These are phyloP conservation scores for Eulemur coronatus DNA, from an alignment of 2,797 vertebrate genomes.

Conservation along the genomic window DNA sequence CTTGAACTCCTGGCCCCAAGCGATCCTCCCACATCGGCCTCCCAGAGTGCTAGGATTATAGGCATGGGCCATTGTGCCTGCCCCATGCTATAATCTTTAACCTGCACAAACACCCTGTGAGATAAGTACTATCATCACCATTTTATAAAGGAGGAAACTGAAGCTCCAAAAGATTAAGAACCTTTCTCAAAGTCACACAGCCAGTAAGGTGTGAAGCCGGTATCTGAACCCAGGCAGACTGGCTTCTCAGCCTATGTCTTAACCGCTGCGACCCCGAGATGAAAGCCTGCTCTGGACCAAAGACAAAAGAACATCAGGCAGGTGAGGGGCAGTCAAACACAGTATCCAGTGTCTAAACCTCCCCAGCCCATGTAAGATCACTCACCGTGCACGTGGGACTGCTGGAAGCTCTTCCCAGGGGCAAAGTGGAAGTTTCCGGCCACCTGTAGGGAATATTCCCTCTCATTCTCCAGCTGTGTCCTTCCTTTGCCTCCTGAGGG, in stretches of 20 bases:
- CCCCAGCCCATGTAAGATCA: background rate
- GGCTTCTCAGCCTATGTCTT: background rate
- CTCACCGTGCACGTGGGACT: constrained; percentile 98
- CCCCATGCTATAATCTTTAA: background rate
- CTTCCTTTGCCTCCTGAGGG: background rate
- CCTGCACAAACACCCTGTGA: background rate
- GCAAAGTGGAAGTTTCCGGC: constrained; percentile 99
- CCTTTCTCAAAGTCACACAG: background rate
- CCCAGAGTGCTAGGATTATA: background rate
- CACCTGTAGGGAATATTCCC: constrained; percentile 87
- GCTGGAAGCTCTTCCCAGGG: constrained; percentile 98
- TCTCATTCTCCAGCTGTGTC: background rate
- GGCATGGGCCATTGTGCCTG: background rate
- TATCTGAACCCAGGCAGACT: background rate
- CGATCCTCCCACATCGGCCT: too few relatives aligned
- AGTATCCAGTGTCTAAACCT: background rate
- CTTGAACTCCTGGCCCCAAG: background rate
- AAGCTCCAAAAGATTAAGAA: background rate
- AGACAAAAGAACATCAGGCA: background rate
- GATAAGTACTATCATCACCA: background rate
- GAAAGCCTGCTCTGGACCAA: background rate
- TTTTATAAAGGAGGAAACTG: constrained; percentile 6
- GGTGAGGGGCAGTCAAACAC: background rate
- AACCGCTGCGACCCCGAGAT: background rate
- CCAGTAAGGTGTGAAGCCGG: background rate